Base-by-base conservation (phyloP, 2,888 invertebrate genomes). In the Deilephila porcellus region DNA sequence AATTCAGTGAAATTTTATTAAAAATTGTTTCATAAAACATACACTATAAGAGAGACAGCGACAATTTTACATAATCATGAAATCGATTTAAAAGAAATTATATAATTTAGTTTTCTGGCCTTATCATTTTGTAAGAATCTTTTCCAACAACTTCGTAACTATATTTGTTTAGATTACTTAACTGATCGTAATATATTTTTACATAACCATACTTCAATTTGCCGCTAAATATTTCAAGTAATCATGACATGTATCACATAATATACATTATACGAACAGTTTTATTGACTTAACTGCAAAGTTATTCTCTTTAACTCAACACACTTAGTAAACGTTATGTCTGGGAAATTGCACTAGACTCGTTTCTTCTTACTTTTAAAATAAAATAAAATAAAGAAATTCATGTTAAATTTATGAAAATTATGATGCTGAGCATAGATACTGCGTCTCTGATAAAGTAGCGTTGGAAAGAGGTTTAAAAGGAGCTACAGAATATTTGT, bases 331-430 rank as follows among this genome's bases (percentile, higher is more conserved):
- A 37, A 64, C 64, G 64, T 64, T 64, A 64, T 64, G 37, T 64
- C 64, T 45, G 20, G 20, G 64, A 64, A 64, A 64, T 20, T 64
- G 64, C 64, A 45, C 37, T 45, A 64, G 64, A 64, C 64, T 37
- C 11, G 64, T 64, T 64, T 45, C 45, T 45, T 14, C 25, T 64
- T 45, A 64, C 64, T 64, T 64, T 45, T 64, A 64, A 64, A 45
- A 64, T 64, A 64, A 64, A 64, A 64, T 64, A 64, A 64, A 64
- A 20, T 37, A n/a, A 64, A 37, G 37, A 45, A n/a, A n/a, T 45
- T 20, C 45, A 64, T 64, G 45, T 64, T 64, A 64, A 64, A 64
- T 14, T 62, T 45, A 64, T 64, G 37, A 34, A 64, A 64, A 34
- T 64, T 37, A 64, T 64, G n/a, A 37, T 64, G n/a, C 45, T 14